A percentile compares a stretch with the other conserved stretches of the same genome.
These are phyloP conservation scores for Microctenopoma lineatum DNA, from an alignment of 2,797 vertebrate species.

Conservation along the genomic window DNA sequence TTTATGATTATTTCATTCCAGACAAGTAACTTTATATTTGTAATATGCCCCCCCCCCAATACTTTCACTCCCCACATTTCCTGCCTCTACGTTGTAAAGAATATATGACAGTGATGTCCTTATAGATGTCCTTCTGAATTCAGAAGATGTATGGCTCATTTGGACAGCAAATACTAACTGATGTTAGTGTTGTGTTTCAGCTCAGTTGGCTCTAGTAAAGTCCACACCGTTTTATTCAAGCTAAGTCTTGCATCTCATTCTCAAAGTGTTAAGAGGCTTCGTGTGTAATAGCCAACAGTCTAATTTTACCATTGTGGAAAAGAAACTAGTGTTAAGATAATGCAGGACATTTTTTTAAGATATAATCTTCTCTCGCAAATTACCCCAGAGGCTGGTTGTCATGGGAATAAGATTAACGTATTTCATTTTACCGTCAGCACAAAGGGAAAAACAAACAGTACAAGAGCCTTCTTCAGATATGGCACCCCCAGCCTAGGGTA, in stretches of 20 bases:
- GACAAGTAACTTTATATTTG: too few species aligned
- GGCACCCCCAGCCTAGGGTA: slow-evolving; percentile 36
- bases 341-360: slow-evolving; percentile 51
- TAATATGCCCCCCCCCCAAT: too few species aligned
- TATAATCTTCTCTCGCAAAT: slow-evolving; percentile 51
- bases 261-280: slow-evolving; percentile 14
- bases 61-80: neutral
- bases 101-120: too few species aligned
- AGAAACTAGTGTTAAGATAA: slow-evolving; percentile 20
- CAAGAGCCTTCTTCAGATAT: slow-evolving; percentile 47
- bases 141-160: neutral
- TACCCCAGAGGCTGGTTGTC: slow-evolving; percentile 41
- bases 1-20: too few species aligned
- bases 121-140: neutral
- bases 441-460: slow-evolving; percentile 65
- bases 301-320: slow-evolving; percentile 1
- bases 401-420: slow-evolving; percentile 62
- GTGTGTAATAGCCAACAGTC: slow-evolving; percentile 24
- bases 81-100: too few species aligned
- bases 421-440: slow-evolving; percentile 47
- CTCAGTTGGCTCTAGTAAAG: slow-evolving; percentile 32
- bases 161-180: slow-evolving; percentile 22
- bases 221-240: slow-evolving; percentile 28
- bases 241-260: slow-evolving; percentile 12
- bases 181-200: slow-evolving; percentile 35